Base-by-base conservation (phyloP, 2,888 invertebrate species). In the Hypercompe scribonia region DNA sequence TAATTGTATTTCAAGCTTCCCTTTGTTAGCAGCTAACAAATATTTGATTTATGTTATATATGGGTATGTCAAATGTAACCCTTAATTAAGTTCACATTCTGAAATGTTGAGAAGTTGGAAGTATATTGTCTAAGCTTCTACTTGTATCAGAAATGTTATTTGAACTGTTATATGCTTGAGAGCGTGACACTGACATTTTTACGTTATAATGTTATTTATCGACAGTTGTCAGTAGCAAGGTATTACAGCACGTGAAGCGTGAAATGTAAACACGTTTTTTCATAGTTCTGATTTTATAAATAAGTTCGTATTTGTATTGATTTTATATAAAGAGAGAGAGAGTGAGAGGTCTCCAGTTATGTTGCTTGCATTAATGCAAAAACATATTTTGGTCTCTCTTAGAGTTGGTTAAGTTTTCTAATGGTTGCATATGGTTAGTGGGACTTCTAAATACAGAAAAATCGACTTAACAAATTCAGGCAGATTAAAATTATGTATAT, bases 11-110 rank as follows among this genome's bases (percentile, higher is more conserved):
- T n/a, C 24, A 65, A 36, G 36, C 21, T 2, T 15, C 31, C 63
- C 31, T 63, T 63, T 63, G 63, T 63, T 18, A 54, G 54, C n/a
- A 13, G n/a, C 54, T 33, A 31, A 63, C 63, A 63, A 63, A 63
- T 63, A 10, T 63, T 63, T 63, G 31, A 63, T 31, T 63, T 28
- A 31, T 63, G 33, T 33, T 33, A 63, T 18, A 63, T 63, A 33
- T 63, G 7, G 15, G 8, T 63, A 33, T 33, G 63, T 28, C 33
- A 33, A 33, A 31, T 33, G 63, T 33, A 33, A 33, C 28, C 33
- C 18, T 63, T 63, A 33, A 63, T 63, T 63, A 33, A 63, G 8
- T 63, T 21, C 15, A 21, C 33, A 63, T 61, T 61, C 61, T 3
- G 15, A 61, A 31, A 61, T 33, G 21, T 31, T 63, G 61, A 33